These are phyloP conservation scores for Chamaedrilus cognettii DNA, from an alignment of 2,888 invertebrate genomes.

Conservation along the genomic window DNA sequence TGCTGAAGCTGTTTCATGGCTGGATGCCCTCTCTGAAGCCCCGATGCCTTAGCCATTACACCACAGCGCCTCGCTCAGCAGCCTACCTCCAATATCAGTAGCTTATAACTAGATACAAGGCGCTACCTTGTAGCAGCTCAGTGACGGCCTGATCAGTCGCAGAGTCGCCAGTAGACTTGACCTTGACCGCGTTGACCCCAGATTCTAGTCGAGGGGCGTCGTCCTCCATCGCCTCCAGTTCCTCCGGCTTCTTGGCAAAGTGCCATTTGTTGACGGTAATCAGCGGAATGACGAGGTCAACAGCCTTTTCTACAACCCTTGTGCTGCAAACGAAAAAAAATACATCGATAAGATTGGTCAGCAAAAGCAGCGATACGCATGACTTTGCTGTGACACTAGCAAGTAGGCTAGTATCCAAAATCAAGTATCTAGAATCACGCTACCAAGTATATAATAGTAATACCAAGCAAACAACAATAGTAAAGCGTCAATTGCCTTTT, in stretches of 20 bases:
- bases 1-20: no score
- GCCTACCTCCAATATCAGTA: no score
- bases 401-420: no score
- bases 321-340: neutral
- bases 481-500: no score
- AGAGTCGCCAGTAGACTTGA: neutral
- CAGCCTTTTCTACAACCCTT: neutral
- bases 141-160: neutral
- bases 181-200: neutral
- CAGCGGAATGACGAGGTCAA: constrained; percentile 56
- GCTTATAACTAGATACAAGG: no score
- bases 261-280: constrained; percentile 59
- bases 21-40: no score
- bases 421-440: no score
- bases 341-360: neutral
- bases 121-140: neutral
- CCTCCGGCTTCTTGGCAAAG: constrained; percentile 22
- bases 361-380: neutral
- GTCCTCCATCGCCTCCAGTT: constrained; percentile 23
- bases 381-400: neutral
- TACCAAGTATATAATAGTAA: no score
- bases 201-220: constrained; percentile 1
- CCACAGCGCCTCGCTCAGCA: no score
- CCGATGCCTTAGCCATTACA: no score
- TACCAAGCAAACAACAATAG: no score